Base-by-base conservation (phyloP, 2,113 vertebrate genomes). In the Nibea coibor region DNA sequence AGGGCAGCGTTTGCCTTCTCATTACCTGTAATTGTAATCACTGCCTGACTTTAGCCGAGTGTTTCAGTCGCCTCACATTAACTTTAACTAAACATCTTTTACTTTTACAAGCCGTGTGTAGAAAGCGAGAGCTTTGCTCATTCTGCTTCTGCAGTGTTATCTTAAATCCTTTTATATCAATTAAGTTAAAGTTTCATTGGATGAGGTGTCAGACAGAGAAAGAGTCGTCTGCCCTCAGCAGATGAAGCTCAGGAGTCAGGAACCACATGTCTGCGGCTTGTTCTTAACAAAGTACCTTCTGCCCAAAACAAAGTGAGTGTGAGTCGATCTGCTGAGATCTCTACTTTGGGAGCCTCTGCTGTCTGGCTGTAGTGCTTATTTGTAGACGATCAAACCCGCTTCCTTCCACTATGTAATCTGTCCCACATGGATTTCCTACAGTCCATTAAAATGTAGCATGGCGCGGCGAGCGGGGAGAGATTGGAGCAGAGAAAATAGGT, bases 321-420 rank as follows among this genome's bases (percentile, higher is more conserved):
- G 76, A 88, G 85, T 3, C 1, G 87, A 92, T 89, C 64, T 86
- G 91, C 84, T 88, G 91, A 92, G 91, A 80, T 90, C 64, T 85
- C 65, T 51, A 85, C 86, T 92, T 81, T 67, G 56, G 14, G 76
- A 86, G 59, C 70, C 62, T 9, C 75, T 77, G 87, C 87, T 28
- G 80, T 87, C 78, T 75, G 62, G 70, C 47, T 14, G 4, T 35
- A 6, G 76, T 86, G 90, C 90, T 92, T 92, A 93, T 93, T 92
- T 93, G 91, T 91, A 87, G 89, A 90, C 62, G 84, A 92, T 91
- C 90, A 86, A 91, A 87, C 90, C 88, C 63, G 83, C 80, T 90
- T 91, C 88, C 84, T 91, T 91, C 82, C 82, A 77, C 75, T 7
- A 26, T 82, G 79, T 93, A 93, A 93, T 93, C 75, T 84, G 69